phyloP scores from a whole-genome alignment of 2,797 vertebrate species.

The Cuniculus paca region DNA sequence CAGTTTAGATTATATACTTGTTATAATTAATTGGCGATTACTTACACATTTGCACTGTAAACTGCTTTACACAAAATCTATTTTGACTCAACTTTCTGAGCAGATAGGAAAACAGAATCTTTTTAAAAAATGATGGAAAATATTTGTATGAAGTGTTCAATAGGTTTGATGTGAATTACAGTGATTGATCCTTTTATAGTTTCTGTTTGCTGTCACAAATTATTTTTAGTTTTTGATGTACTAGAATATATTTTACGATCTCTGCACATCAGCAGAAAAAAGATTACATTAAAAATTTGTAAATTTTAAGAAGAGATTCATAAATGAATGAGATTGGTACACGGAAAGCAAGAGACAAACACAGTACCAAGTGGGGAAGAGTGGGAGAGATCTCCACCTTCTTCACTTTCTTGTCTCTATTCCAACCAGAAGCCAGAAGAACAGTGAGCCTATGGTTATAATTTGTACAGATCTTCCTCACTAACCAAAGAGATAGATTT shows the following conservation, averaged over 20 bases:
- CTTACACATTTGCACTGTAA: neutral
- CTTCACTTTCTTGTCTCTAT: neutral
- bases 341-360: neutral
- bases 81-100: neutral
- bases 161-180: neutral
- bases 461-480: neutral
- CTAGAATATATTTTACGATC: neutral
- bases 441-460: neutral
- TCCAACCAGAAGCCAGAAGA: neutral
- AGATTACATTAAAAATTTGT: neutral
- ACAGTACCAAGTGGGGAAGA: neutral
- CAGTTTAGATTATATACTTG: neutral
- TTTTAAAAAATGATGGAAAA: neutral
- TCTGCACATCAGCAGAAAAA: neutral
- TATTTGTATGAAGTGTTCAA: neutral
- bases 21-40: neutral
- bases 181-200: neutral
- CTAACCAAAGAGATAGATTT: neutral
- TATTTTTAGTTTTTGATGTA: neutral
- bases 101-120: neutral
- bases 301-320: neutral
- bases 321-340: neutral
- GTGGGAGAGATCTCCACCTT: accelerated
- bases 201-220: neutral
- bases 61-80: neutral